Conservation (phyloP, 2,113 vertebrate species). For the Pagrus major region DNA sequence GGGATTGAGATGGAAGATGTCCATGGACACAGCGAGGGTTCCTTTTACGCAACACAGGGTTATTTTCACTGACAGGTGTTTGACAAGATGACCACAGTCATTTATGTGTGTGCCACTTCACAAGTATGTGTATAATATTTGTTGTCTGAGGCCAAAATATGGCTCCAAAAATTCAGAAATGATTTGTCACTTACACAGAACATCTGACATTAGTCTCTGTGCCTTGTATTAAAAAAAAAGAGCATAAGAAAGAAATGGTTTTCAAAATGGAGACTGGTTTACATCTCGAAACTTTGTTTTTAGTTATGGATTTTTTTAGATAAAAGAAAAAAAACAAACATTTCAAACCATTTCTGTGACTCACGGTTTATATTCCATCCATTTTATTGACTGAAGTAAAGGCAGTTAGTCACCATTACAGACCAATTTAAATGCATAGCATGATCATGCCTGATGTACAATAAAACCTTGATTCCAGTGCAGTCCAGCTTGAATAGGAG, state of each 20-base stretch:
- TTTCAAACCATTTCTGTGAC: neutral
- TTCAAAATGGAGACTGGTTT: neutral
- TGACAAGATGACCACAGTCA: slow-evolving; percentile 24
- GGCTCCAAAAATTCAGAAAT: neutral
- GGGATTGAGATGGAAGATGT: slow-evolving; percentile 24
- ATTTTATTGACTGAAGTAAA: slow-evolving; percentile 45
- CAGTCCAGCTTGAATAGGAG: slow-evolving; percentile 38
- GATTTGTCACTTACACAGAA: slow-evolving; percentile 2
- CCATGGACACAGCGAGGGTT: slow-evolving; percentile 4
- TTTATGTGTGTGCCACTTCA: neutral
- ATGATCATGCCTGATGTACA: slow-evolving; percentile 15
- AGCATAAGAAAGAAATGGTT: neutral
- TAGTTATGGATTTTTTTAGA: neutral
- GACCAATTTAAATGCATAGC: slow-evolving; percentile 22
- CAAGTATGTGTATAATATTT: neutral
- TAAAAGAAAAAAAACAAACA: neutral
- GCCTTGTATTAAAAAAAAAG: neutral
- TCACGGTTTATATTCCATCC: neutral
- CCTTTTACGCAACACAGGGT: slow-evolving; percentile 22
- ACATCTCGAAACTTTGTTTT: neutral
- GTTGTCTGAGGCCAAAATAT: neutral
- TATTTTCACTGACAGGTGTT: slow-evolving; percentile 26
- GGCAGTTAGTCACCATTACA: slow-evolving; percentile 3
- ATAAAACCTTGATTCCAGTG: slow-evolving; percentile 28
- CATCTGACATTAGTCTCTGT: neutral